Percentiles rank a stretch among this genome's conserved stretches.
phyloP scores from a whole-genome alignment of 2,113 vertebrate species.

The Eublepharis macularius region DNA sequence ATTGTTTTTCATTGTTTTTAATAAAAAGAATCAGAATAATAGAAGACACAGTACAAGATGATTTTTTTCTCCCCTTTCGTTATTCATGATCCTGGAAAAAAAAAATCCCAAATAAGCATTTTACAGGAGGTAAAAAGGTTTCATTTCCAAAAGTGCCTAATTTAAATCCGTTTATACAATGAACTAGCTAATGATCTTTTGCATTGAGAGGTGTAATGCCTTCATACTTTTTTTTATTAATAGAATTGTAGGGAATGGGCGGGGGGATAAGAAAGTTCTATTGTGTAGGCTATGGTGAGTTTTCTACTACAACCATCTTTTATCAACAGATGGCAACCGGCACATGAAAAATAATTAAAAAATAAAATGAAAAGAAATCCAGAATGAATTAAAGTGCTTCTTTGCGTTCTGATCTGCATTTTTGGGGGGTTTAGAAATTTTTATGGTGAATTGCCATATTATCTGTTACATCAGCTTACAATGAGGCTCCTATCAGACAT shows the following conservation, averaged over 20 bases:
- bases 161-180: conserved; percentile 73
- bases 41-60: conserved; percentile 68
- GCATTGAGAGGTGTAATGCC: conserved; percentile 63
- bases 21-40: conserved; percentile 76
- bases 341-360: conserved; percentile 86
- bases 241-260: conserved; percentile 61
- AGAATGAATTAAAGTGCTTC: conserved; percentile 85
- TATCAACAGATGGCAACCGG: conserved; percentile 85
- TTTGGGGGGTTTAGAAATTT: conserved; percentile 75
- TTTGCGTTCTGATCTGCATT: conserved; percentile 82
- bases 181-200: conserved; percentile 71
- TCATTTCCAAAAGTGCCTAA: conserved; percentile 70
- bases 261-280: conserved; percentile 72
- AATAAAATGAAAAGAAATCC: conserved; percentile 85
- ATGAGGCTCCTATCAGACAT: conserved; percentile 88
- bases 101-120: conserved; percentile 74
- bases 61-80: conserved; percentile 66
- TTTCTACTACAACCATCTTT: conserved; percentile 75
- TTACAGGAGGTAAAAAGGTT: conserved; percentile 55
- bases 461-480: conserved; percentile 88
- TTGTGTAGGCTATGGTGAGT: conserved; percentile 76
- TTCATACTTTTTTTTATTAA: conserved; percentile 70
- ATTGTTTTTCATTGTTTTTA: conserved; percentile 77
- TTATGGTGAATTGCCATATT: conserved; percentile 88
- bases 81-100: conserved; percentile 68